Percentiles rank a stretch among this genome's conserved stretches.
phyloP scores from a whole-genome alignment of 2,113 vertebrate species.

The Myotis davidii region DNA sequence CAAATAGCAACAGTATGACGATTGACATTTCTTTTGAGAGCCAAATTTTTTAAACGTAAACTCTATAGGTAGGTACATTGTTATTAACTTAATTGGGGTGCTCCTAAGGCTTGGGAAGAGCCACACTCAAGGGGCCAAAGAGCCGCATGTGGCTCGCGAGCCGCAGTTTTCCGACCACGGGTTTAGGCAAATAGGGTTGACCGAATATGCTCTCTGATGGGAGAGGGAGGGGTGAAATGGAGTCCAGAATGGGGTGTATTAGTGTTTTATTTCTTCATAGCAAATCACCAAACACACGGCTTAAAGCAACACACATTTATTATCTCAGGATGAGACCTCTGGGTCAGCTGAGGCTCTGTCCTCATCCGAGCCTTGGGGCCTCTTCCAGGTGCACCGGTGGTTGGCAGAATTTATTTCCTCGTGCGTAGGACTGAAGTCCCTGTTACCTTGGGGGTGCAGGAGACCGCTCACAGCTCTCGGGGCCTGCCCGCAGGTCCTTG shows the following conservation, averaged over 20 bases:
- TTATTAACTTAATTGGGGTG: too few relatives aligned
- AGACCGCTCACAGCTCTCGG: neutral
- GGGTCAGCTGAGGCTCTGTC: neutral
- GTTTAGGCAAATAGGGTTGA: neutral
- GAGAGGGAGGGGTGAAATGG: neutral
- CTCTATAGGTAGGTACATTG: too few relatives aligned
- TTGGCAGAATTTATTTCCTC: neutral
- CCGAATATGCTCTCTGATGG: neutral
- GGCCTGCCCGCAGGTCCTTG: neutral
- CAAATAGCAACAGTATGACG: too few relatives aligned
- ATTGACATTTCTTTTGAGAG: too few relatives aligned
- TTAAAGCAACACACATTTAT: neutral
- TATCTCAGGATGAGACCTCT: neutral
- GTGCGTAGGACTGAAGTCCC: neutral
- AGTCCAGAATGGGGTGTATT: neutral
- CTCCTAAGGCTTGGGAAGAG: too few relatives aligned
- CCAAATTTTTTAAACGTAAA: too few relatives aligned
- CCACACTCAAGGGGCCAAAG: too few relatives aligned
- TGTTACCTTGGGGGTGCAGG: neutral
- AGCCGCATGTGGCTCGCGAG: too few relatives aligned
- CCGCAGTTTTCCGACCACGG: too few relatives aligned
- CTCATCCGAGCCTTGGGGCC: neutral
- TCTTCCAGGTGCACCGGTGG: neutral
- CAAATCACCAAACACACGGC: neutral
- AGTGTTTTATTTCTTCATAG: neutral